These are phyloP conservation scores for Cephalopachus bancanus DNA, from an alignment of 2,797 vertebrate genomes.

Conservation along the genomic window DNA sequence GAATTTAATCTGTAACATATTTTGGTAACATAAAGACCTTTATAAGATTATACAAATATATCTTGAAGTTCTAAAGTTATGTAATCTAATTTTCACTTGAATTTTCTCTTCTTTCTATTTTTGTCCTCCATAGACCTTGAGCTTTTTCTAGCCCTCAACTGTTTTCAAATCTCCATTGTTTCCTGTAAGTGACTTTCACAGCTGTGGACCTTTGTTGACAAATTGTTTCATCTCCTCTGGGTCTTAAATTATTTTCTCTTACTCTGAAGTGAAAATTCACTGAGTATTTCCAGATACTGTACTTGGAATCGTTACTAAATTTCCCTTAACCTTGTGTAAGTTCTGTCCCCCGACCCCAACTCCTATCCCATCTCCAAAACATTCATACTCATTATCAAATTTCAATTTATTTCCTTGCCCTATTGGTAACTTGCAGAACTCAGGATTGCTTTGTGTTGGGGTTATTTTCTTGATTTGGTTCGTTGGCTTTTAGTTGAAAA, in stretches of 20 bases:
- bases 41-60: neutral
- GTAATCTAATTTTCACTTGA: neutral
- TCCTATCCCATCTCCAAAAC: neutral
- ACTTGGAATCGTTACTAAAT: neutral
- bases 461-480: neutral
- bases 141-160: neutral
- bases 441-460: neutral
- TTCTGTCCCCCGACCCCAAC: neutral
- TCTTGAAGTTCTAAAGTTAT: constrained; percentile 2
- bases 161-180: constrained; percentile 47
- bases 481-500: constrained; percentile 37
- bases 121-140: neutral
- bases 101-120: constrained; percentile 48
- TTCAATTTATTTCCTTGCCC: neutral
- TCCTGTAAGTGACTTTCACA: constrained; percentile 59
- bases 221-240: constrained; percentile 74
- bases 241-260: constrained; percentile 68
- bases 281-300: constrained; percentile 60
- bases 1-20: neutral
- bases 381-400: neutral
- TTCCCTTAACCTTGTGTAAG: constrained; percentile 33
- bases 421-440: neutral
- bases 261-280: constrained; percentile 67
- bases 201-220: constrained; percentile 66
- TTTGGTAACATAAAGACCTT: constrained; percentile 6